Evolutionary conservation across 2,113 vertebrate genomes (phyloP), one percentile per base, ranked within the genome.

Genomic region (Hemicordylus capensis): DNA sequence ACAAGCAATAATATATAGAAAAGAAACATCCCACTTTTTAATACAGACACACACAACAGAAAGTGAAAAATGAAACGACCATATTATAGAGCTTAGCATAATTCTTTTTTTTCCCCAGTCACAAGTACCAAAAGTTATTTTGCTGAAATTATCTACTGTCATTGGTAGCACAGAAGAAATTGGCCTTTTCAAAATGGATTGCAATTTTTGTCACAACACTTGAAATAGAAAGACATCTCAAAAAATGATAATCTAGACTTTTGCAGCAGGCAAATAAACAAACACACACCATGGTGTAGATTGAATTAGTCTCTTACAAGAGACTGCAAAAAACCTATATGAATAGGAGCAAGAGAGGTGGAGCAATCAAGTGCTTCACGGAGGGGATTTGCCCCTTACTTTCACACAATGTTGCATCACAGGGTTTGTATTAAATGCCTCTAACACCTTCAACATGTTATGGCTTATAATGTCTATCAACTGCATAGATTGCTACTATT

Each of bases 391-490:
- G 6, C 59, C 61, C 85, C 48, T 78, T 84, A 77, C 5, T 19
- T 69, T 88, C 63, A 31, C 31, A 42, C 2, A 15, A 1, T 73
- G 10, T 0, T 31, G 9, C 6, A 77, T 24, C 46, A 42, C 37
- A 42, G 73, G 10, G 42, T 22, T 19, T 6, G 34, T 48, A 56
- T 75, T 58, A 67, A 12, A 67, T n/a, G 63, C 63, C 15, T 44
- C 51, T 77, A 83, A 64, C 48, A 14, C n/a, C 58, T 64, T 46
- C 46, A 17, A 22, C 26, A 76, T 66, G 78, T 15, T 17, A 70
- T 82, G 51, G 54, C 83, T 91, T 85, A 88, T 19, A 77, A 10
- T 82, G 87, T 73, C 51, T 77, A 80, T 85, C 89, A 92, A 69
- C 51, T 58, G 89, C 80, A 90, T 24, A 74, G 42, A 89, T 19